Conservation (phyloP, 2,888 invertebrate genomes). For the Ramazzottius varieornatus region DNA sequence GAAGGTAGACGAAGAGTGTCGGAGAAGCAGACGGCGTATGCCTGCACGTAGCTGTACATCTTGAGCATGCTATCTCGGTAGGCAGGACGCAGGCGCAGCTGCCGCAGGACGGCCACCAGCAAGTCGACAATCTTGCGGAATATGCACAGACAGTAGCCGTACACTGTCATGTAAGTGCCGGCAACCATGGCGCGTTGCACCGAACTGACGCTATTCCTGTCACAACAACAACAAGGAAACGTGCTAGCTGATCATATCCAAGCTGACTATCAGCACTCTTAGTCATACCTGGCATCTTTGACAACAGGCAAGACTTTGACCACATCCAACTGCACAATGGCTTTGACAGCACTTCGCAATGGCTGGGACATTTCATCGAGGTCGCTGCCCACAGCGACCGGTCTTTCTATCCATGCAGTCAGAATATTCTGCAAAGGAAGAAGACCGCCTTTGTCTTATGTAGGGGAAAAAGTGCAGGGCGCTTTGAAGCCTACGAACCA, state of each 20-base stretch:
- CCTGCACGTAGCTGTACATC: not conserved
- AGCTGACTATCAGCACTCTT: not conserved
- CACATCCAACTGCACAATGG: not conserved
- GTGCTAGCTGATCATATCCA: too few species aligned
- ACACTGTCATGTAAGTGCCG: not conserved
- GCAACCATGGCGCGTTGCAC: not conserved
- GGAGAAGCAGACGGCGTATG: not conserved
- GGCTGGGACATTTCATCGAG: not conserved
- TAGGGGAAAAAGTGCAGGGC: too few species aligned
- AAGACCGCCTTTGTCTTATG: too few species aligned
- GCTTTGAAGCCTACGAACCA: not conserved
- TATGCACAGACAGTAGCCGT: not conserved
- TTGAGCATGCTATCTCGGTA: not conserved
- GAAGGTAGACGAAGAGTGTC: not conserved
- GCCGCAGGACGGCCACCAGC: not conserved
- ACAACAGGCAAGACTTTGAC: not conserved
- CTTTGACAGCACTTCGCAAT: not conserved
- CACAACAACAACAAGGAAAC: not conserved
- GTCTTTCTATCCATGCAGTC: not conserved
- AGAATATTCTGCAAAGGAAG: not conserved
- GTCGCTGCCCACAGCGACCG: not conserved
- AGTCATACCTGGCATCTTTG: not conserved
- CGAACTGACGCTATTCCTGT: not conserved
- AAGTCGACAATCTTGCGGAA: not conserved
- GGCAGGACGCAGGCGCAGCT: not conserved